Percentiles rank a stretch among this genome's conserved stretches.
Conservation (phyloP, 2,113 vertebrate genomes). For the Caretta caretta region DNA sequence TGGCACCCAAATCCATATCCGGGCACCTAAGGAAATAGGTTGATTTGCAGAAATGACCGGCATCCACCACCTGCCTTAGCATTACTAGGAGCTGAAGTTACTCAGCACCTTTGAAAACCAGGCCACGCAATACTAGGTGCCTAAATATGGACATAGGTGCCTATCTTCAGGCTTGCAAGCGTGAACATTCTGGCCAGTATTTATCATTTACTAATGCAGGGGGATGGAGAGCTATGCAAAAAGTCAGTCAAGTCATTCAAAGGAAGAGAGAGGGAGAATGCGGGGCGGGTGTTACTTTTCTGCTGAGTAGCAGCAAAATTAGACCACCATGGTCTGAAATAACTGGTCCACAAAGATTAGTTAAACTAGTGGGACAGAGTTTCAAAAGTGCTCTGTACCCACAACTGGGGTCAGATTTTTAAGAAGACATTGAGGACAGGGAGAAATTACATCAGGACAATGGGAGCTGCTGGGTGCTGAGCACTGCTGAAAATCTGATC, state of each 20-base stretch:
- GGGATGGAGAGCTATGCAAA: not conserved
- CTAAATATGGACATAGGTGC: not conserved
- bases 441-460: not conserved
- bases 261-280: not conserved
- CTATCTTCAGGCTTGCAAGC: not conserved
- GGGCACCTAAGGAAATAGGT: fast-evolving
- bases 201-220: not conserved
- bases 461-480: not conserved
- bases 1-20: not conserved
- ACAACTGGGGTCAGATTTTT: not conserved
- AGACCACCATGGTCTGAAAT: constrained; percentile 7
- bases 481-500: not conserved
- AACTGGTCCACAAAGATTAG: not conserved
- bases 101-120: not conserved
- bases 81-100: not conserved
- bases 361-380: not conserved
- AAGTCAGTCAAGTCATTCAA: not conserved
- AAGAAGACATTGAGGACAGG: not conserved
- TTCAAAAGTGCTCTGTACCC: not conserved
- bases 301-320: not conserved
- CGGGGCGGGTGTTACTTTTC: not conserved
- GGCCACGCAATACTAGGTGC: not conserved
- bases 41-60: not conserved
- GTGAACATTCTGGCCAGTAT: not conserved
- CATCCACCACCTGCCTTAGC: fast-evolving